These are phyloP conservation scores for Sminthurinus signatus DNA, from an alignment of 1,140 invertebrate species.

Conservation along the genomic window DNA sequence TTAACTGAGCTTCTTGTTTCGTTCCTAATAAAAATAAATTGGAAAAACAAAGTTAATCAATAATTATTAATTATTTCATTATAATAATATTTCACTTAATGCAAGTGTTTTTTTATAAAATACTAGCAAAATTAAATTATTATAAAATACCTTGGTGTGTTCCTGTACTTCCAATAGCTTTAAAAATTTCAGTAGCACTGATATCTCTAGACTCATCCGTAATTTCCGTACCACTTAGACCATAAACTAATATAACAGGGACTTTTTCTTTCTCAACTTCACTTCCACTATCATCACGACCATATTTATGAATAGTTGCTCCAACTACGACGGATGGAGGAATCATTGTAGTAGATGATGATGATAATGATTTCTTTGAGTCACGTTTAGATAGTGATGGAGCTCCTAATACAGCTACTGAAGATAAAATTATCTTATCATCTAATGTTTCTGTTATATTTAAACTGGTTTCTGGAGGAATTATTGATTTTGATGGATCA, in stretches of 20 bases:
- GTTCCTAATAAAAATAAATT: too few species aligned
- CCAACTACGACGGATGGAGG: slow-evolving; percentile 4
- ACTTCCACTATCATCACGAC: too few species aligned
- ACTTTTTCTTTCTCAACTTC: neutral
- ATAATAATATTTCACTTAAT: neutral
- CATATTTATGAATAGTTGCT: neutral
- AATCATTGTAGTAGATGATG: too few species aligned
- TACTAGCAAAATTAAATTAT: neutral
- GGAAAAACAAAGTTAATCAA: too few species aligned
- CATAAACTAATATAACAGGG: slow-evolving; percentile 11
- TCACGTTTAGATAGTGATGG: neutral
- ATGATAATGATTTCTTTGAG: neutral
- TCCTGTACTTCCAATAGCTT: neutral
- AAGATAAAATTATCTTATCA: neutral
- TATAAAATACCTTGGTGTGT: too few species aligned
- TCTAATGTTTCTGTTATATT: too few species aligned
- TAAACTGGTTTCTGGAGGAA: neutral
- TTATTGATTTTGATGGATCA: neutral
- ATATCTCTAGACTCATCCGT: slow-evolving; percentile 6
- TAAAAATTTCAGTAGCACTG: neutral
- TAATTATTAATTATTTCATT: neutral
- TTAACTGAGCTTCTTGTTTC: slow-evolving; percentile 30
- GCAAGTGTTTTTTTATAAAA: neutral
- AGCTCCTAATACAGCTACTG: neutral
- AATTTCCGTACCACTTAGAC: slow-evolving; percentile 21